Evolutionary conservation across 2,113 vertebrate species (phyloP).

Genomic region (Takifugu bimaculatus): DNA sequence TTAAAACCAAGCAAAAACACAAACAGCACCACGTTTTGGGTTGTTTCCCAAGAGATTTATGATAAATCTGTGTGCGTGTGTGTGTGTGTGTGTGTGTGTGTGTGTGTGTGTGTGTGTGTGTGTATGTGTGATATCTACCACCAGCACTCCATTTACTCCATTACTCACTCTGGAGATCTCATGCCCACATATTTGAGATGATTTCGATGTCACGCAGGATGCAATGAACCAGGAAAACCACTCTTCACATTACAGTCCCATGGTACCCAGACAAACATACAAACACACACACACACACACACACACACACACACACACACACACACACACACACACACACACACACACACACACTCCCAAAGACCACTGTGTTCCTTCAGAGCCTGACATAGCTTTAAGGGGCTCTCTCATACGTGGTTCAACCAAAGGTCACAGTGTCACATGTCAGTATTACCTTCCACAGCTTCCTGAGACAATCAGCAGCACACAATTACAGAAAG

Average conservation of each 20-base stretch:
- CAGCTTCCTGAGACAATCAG: neutral
- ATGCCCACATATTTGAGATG: slow-evolving; percentile 58
- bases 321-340: slow-evolving; percentile 1
- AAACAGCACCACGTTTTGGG: too few relatives aligned
- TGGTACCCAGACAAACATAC: neutral
- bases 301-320: slow-evolving; percentile 5
- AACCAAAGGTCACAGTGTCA: slow-evolving; percentile 27
- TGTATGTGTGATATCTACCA: neutral
- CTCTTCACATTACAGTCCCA: slow-evolving; percentile 48
- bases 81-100: too few relatives aligned
- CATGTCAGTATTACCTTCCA: slow-evolving; percentile 18
- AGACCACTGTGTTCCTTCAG: slow-evolving; percentile 26
- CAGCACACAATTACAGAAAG: neutral
- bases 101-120: too few relatives aligned
- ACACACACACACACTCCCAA: slow-evolving; percentile 10
- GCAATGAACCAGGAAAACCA: slow-evolving; percentile 64
- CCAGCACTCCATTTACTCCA: slow-evolving; percentile 36
- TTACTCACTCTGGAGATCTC: slow-evolving; percentile 58
- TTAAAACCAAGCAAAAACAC: too few relatives aligned
- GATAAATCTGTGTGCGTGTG: too few relatives aligned
- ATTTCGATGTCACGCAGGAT: slow-evolving; percentile 56
- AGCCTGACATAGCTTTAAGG: slow-evolving; percentile 35
- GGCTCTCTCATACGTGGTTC: slow-evolving; percentile 44
- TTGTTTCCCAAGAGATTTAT: too few relatives aligned
- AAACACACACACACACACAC: neutral